Percentiles rank a stretch among this genome's conserved stretches.
Evolutionary conservation across 2,797 vertebrate species (phyloP).

Genomic region (Moxostoma hubbsi): DNA sequence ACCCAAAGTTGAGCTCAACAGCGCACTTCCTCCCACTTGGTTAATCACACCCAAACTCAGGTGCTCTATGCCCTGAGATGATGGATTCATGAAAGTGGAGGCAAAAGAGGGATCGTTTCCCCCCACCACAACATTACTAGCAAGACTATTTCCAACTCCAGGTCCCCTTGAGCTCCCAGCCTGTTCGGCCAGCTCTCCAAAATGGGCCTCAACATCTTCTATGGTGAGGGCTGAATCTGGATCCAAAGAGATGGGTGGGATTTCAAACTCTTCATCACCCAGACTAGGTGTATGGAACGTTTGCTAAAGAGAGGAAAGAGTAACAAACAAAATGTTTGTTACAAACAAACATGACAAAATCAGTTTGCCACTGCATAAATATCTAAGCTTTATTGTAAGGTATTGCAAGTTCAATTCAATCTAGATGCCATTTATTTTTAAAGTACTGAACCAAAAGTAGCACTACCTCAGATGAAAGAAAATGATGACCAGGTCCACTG

Average conservation of each 20-base stretch:
- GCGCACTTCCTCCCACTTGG: conserved; percentile 71
- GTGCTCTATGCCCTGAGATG: conserved; percentile 77
- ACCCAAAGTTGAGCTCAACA: conserved; percentile 75
- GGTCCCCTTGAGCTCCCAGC: conserved; percentile 75
- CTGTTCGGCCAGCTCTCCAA: conserved; percentile 84
- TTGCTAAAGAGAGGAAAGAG: conserved; percentile 61
- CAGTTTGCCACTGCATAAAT: not conserved
- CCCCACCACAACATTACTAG: conserved; percentile 71
- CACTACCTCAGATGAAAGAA: conserved; percentile 89
- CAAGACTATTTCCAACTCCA: conserved; percentile 43
- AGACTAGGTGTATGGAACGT: conserved; percentile 94
- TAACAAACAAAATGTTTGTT: no score
- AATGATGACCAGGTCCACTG: conserved; percentile 86
- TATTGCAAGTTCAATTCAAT: not conserved
- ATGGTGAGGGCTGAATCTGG: conserved; percentile 87
- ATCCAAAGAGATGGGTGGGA: conserved; percentile 90
- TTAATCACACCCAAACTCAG: conserved; percentile 73
- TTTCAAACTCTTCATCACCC: conserved; percentile 95
- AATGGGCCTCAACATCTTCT: conserved; percentile 88
- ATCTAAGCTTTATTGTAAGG: no score
- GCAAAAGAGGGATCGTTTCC: conserved; percentile 80
- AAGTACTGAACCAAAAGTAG: conserved; percentile 5
- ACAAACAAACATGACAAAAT: not conserved
- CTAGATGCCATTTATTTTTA: not conserved
- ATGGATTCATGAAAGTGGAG: conserved; percentile 74